phyloP scores from a whole-genome alignment of 2,797 vertebrate genomes.

The Lacerta agilis region DNA sequence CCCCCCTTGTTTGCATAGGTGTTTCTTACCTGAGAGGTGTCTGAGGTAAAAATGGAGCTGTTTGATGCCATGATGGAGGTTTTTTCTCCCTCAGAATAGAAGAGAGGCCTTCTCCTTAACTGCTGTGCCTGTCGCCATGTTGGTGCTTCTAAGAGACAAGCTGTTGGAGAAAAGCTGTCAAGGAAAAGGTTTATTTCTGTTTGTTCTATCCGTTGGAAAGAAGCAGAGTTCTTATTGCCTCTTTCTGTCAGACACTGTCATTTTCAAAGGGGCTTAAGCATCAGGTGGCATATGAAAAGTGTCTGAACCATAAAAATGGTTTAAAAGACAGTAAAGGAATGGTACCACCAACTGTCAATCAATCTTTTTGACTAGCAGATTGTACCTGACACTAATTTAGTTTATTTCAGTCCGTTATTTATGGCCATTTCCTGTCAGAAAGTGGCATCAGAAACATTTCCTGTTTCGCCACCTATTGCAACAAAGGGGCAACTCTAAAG shows the following conservation, averaged over 20 bases:
- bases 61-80: neutral
- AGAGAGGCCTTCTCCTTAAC: neutral
- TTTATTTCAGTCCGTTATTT: neutral
- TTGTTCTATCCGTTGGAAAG: constrained; percentile 15
- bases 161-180: constrained; percentile 19
- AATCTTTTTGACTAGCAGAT: neutral
- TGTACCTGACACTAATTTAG: neutral
- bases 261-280: constrained; percentile 21
- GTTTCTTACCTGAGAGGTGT: neutral
- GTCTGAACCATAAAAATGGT: neutral
- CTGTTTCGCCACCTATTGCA: neutral
- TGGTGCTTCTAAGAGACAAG: neutral
- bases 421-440: neutral
- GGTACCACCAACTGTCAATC: neutral
- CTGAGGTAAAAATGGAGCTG: neutral
- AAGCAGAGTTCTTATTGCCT: neutral
- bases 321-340: neutral
- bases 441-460: neutral
- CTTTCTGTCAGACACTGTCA: constrained; percentile 7
- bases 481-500: neutral
- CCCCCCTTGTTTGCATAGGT: neutral
- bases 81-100: neutral
- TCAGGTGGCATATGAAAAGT: constrained; percentile 2
- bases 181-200: constrained; percentile 23
- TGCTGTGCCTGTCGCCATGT: neutral